phyloP scores from a whole-genome alignment of 2,888 invertebrate genomes.

The Volucella inflata region DNA sequence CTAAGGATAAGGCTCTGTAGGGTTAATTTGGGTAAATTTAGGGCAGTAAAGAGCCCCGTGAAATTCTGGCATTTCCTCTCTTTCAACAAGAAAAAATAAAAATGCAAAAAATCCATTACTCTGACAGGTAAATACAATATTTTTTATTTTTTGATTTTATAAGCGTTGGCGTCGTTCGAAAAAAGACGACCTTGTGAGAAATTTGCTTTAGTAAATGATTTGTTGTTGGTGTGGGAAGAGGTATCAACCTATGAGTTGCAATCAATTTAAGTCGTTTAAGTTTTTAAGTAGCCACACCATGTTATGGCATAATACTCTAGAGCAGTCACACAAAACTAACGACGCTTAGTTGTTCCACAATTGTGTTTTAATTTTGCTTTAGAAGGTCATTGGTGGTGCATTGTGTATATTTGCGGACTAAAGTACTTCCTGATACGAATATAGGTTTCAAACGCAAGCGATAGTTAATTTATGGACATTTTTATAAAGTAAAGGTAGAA shows the following conservation, averaged over 20 bases:
- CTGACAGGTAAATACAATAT: neutral
- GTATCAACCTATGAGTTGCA: too few species aligned
- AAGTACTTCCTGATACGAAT: too few species aligned
- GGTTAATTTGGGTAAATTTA: slow-evolving; percentile 33
- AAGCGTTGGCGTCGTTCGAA: slow-evolving; percentile 22
- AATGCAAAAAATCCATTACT: slow-evolving; percentile 9
- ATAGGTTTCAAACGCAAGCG: too few species aligned
- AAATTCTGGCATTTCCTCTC: slow-evolving; percentile 4
- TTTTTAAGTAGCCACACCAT: too few species aligned
- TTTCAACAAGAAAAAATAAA: neutral
- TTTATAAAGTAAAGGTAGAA: too few species aligned
- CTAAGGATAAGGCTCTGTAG: neutral
- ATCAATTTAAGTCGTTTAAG: neutral
- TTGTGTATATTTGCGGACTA: too few species aligned
- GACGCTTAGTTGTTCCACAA: too few species aligned
- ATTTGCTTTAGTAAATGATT: neutral
- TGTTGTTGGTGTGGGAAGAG: neutral
- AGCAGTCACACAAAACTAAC: too few species aligned
- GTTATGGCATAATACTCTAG: too few species aligned
- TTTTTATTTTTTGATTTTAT: slow-evolving; percentile 19
- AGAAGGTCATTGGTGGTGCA: too few species aligned
- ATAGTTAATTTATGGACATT: too few species aligned
- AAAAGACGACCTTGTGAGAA: neutral
- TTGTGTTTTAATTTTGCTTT: too few species aligned
- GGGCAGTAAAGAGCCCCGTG: neutral